These are phyloP conservation scores for Erannis defoliaria DNA, from an alignment of 2,888 invertebrate species.

Conservation along the genomic window DNA sequence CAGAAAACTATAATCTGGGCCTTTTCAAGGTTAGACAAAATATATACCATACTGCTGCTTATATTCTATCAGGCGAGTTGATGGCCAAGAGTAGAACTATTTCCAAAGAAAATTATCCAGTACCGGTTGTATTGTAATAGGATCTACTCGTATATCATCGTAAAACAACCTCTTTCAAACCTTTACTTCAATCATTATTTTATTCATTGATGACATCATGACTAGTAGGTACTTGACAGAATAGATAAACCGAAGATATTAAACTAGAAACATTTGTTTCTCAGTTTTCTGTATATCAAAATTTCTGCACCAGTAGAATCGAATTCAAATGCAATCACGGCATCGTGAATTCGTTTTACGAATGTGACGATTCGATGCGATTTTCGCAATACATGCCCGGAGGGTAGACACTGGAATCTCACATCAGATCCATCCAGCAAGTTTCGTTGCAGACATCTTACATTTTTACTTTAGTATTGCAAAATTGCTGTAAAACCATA, in stretches of 20 bases:
- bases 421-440: constrained; percentile 50
- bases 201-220: no score
- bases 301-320: constrained; percentile 44
- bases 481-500: background rate
- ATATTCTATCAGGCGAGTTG: no score
- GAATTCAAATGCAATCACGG: constrained; percentile 68
- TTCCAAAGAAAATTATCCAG: no score
- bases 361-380: constrained; percentile 63
- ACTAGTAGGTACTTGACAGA: no score
- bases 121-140: no score
- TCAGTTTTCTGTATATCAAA: constrained; percentile 32
- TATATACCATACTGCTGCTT: no score
- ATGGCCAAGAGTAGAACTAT: no score
- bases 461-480: background rate
- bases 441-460: background rate
- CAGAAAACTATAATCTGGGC: no score
- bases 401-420: constrained; percentile 60
- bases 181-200: no score
- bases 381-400: constrained; percentile 68
- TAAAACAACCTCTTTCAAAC: no score
- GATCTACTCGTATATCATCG: no score
- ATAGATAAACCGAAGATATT: constrained; percentile 4
- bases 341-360: constrained; percentile 57
- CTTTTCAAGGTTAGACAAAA: no score
- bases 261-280: constrained; percentile 24